These are phyloP conservation scores for Ganaspis brasiliensis DNA, from an alignment of 2,888 invertebrate genomes.

Conservation along the genomic window DNA sequence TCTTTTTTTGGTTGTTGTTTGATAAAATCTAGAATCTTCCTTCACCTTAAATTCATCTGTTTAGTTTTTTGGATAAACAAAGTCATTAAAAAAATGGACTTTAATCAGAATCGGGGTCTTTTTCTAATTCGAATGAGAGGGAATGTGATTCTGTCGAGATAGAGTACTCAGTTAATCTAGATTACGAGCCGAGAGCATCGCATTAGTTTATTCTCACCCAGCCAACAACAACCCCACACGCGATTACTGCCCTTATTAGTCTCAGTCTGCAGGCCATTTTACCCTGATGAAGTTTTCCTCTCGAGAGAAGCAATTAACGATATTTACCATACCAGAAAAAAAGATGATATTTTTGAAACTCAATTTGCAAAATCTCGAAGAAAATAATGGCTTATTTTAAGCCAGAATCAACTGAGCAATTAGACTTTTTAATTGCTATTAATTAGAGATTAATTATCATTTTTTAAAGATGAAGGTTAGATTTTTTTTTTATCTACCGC, in stretches of 20 bases:
- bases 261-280: constrained; percentile 46
- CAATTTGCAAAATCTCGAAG: not conserved
- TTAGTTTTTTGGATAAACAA: no score
- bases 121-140: not conserved
- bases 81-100: no score
- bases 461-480: not conserved
- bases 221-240: constrained; percentile 51
- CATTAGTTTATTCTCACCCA: constrained; percentile 55
- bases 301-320: constrained; percentile 54
- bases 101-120: no score
- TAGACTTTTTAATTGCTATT: constrained; percentile 9
- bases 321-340: no score
- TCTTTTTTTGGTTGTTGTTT: no score
- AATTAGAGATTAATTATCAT: constrained; percentile 3
- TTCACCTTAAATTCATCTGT: no score
- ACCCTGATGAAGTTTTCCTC: constrained; percentile 42
- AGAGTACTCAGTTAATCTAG: constrained; percentile 36
- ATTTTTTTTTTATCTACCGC: not conserved
- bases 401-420: not conserved
- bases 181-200: constrained; percentile 51
- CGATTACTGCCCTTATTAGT: constrained; percentile 60
- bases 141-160: not conserved
- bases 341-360: no score
- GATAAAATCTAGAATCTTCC: no score
- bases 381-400: not conserved